phyloP scores from a whole-genome alignment of 2,113 vertebrate genomes.

The Columba janthina region DNA sequence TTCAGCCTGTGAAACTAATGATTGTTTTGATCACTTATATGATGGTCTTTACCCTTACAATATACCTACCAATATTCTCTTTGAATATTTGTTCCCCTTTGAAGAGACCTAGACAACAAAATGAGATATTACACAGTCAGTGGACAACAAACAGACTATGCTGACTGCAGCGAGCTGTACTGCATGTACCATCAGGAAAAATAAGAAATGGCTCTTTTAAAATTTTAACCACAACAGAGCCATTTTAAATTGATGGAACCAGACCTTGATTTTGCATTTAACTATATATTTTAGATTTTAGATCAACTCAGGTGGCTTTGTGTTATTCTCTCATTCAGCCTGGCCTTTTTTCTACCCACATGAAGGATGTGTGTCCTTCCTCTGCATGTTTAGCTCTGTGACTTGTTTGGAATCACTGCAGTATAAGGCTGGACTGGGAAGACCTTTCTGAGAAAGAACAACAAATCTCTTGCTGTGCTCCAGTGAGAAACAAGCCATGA shows the following conservation, averaged over 20 bases:
- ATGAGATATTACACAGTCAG: fast-evolving
- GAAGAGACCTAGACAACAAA: background rate
- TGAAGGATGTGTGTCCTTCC: background rate
- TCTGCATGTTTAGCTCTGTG: background rate
- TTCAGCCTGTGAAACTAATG: background rate
- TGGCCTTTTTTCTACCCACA: fast-evolving
- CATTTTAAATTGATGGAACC: background rate
- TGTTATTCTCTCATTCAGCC: background rate
- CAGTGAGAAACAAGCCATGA: background rate
- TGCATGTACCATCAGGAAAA: background rate
- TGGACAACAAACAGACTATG: background rate
- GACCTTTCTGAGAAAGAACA: background rate
- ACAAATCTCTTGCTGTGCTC: background rate
- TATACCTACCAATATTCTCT: fast-evolving
- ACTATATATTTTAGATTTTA: background rate
- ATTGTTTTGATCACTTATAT: background rate
- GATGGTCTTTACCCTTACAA: background rate
- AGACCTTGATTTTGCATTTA: background rate
- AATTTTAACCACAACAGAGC: background rate
- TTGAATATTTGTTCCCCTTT: background rate
- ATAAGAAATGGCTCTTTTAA: background rate
- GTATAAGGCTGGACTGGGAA: background rate
- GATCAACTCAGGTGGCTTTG: background rate
- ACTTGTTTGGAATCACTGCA: background rate
- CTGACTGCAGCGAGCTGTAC: background rate